Evolutionary conservation across 2,113 vertebrate species (phyloP), one percentile per base, ranked within the genome.

Genomic region (Dunckerocampus dactyliophorus): DNA sequence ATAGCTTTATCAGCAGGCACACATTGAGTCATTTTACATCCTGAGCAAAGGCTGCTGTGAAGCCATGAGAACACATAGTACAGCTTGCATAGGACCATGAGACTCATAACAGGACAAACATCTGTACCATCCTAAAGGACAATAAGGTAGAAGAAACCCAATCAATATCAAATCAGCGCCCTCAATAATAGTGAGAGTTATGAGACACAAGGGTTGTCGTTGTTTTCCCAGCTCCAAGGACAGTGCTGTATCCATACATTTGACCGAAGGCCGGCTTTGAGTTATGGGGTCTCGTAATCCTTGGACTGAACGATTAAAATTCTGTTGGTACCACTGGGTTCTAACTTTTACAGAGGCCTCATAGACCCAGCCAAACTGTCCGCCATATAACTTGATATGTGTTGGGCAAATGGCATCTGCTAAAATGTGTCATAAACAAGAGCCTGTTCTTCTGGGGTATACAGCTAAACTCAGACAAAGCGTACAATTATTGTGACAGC

Each of bases 141-240:
- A 83, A 87, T 86, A 86, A 87, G 83, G 82, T 73, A 63, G 74
- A 75, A 76, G 76, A 81, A 76, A 84, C 82, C 85, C 81, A 87
- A 91, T 91, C 90, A 86, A 91, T 91, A 90, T 83, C 79, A 82
- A 87, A 89, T 88, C 76, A 85, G 84, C 79, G 70, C 82, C 76
- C 66, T 75, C 77, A 72, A 81, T 79, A 77, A 87, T 79, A 69
- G 76, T 73, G 77, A 69, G 77, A 87, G 85, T 89, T 90, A 90
- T 87, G 84, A 87, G 83, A 83, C 86, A 77, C 72, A 14, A 75
- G 79, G 76, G 78, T 61, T 78, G 79, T 84, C 81, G 85, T 88
- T 86, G 76, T 83, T 86, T 83, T 82, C 46, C 21, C 63, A 39
- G 77, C 77, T 64, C 78, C 80, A 85, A 85, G 82, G 80, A 84